Conservation (phyloP, 2,888 invertebrate genomes). For the Drosophila ustulata region DNA sequence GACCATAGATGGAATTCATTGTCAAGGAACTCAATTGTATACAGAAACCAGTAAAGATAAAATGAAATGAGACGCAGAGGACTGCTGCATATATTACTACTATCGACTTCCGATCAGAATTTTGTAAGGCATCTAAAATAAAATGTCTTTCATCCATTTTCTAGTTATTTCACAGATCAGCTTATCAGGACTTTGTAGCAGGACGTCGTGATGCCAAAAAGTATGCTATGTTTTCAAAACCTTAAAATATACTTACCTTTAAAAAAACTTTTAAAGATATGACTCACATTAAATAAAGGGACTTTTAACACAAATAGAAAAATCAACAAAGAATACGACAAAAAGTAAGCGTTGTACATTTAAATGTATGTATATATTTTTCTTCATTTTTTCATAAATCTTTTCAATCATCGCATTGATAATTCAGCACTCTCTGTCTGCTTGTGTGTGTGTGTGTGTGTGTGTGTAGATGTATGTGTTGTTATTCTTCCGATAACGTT, state of each 20-base stretch:
- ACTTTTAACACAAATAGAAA: neutral
- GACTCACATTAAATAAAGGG: neutral
- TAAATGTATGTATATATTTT: conserved; percentile 71
- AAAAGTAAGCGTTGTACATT: conserved; percentile 77
- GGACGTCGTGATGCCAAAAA: conserved; percentile 8
- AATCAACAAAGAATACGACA: conserved; percentile 58
- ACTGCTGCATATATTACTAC: too few relatives aligned
- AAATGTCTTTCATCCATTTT: too few relatives aligned
- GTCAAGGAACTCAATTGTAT: too few relatives aligned
- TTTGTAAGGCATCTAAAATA: too few relatives aligned
- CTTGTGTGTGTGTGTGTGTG: conserved; percentile 36
- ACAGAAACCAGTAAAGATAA: too few relatives aligned
- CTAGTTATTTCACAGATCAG: neutral
- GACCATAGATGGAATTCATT: too few relatives aligned
- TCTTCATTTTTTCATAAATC: conserved; percentile 35
- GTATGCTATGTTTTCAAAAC: conserved; percentile 25
- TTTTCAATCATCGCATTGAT: conserved; percentile 48
- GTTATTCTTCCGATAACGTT: conserved; percentile 64
- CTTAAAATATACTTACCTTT: conserved; percentile 30
- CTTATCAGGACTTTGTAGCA: neutral
- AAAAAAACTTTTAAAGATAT: neutral
- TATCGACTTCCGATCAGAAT: too few relatives aligned
- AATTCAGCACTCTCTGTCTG: conserved; percentile 52
- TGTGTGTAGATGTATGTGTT: conserved; percentile 22
- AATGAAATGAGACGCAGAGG: too few relatives aligned